These are phyloP conservation scores for Scaptomyza hsui DNA, from an alignment of 1,140 invertebrate species.

Conservation along the genomic window DNA sequence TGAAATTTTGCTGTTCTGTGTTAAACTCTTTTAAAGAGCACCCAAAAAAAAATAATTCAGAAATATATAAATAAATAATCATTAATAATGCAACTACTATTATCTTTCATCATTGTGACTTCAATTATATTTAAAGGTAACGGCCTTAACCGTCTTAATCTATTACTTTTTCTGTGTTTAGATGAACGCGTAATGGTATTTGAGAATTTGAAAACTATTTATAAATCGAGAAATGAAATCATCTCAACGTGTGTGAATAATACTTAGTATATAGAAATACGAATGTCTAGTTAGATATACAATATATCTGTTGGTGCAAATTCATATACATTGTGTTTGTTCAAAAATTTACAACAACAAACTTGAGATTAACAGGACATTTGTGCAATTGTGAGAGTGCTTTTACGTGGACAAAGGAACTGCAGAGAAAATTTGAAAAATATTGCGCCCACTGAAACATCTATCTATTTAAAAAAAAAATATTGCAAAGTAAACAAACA, in stretches of 20 bases:
- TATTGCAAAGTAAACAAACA: too few species aligned
- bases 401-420: too few species aligned
- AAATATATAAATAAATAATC: not conserved
- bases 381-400: not conserved
- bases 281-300: constrained; percentile 21
- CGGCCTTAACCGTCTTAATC: not conserved
- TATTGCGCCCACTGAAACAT: not conserved
- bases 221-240: constrained; percentile 75
- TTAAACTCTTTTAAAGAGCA: constrained; percentile 38
- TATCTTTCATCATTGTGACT: constrained; percentile 43
- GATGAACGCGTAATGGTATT: constrained; percentile 11
- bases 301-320: constrained; percentile 8
- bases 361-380: not conserved
- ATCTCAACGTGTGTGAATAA: constrained; percentile 52
- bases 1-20: constrained; percentile 49
- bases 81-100: constrained; percentile 54
- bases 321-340: not conserved
- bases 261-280: constrained; percentile 9
- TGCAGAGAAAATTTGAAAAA: too few species aligned
- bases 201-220: constrained; percentile 56
- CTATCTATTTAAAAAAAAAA: too few species aligned
- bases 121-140: constrained; percentile 49
- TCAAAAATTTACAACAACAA: not conserved
- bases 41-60: constrained; percentile 15
- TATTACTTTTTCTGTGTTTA: not conserved